Evolutionary conservation across 2,113 vertebrate genomes (phyloP).

Genomic region (Deroptyus accipitrinus): DNA sequence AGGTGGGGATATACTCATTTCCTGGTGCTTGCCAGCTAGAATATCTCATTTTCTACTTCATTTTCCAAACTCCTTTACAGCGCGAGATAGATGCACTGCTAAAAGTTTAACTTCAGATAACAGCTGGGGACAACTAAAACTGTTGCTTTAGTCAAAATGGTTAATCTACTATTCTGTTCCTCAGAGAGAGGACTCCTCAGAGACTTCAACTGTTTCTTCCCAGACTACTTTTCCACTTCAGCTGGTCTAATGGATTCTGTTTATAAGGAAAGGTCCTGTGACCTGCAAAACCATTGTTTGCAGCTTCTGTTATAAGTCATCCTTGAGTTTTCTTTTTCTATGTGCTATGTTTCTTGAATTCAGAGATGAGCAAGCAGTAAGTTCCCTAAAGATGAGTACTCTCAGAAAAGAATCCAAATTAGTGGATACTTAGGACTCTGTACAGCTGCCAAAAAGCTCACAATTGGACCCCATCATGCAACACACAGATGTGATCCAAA

Average conservation of each 20-base stretch:
- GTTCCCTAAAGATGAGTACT: not conserved
- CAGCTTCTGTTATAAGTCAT: not conserved
- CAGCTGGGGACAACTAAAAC: not conserved
- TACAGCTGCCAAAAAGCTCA: constrained; percentile 19
- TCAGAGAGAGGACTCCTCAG: not conserved
- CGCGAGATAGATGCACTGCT: not conserved
- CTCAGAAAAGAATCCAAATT: constrained; percentile 13
- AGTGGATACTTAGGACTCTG: constrained; percentile 1
- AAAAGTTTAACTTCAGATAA: not conserved
- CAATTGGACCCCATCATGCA: not conserved
- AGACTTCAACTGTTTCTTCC: not conserved
- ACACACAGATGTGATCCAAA: constrained; percentile 13
- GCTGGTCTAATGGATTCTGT: not conserved
- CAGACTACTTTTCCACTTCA: not conserved
- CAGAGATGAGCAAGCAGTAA: constrained; percentile 2
- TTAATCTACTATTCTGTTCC: not conserved
- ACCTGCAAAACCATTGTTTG: not conserved
- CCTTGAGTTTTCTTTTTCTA: not conserved
- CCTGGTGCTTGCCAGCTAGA: not conserved
- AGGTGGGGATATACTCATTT: not conserved
- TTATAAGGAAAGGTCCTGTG: not conserved
- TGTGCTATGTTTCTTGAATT: not conserved
- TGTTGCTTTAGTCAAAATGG: not conserved
- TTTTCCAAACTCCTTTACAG: not conserved
- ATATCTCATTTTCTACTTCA: not conserved